Base-by-base conservation (phyloP, 2,113 vertebrate genomes). In the Anoura caudifer region DNA sequence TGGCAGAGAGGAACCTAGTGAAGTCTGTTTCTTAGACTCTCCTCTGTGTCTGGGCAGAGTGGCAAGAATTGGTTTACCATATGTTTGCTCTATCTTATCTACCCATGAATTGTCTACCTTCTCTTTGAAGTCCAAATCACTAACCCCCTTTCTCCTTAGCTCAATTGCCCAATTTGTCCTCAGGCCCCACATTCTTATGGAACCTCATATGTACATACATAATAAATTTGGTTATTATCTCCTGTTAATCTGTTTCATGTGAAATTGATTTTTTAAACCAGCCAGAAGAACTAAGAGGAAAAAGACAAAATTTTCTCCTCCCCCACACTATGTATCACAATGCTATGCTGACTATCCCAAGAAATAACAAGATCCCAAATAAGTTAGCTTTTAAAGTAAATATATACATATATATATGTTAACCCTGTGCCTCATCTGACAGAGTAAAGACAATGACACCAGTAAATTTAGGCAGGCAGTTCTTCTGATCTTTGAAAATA, bases 401-500 rank as follows among this genome's bases (percentile, higher is more conserved):
- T 61, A 1, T 82, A 92, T 69, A 94, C 75, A 63, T 17, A n/a
- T n/a, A n/a, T n/a, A n/a, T 75, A 86, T 41, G 41, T 81, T 84
- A 94, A 69, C 63, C 28, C 31, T 67, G 2, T 83, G 26, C 24
- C 52, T 95, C 59, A 92, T 65, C 33, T 82, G 38, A 54, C 59
- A 82, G 19, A 67, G 17, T 83, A 85, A 11, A 56, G 7, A 81
- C 33, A 91, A 5, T 17, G 56, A 67, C 38, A 13, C 7, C 47
- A 77, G 7, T 82, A 95, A 95, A 87, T 87, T 50, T 54, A 87
- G 6, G 41, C 19, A 92, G 50, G 54, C 11, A 93, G 38, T 6
- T 95, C 38, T 89, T 75, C 31, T 63, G 20, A 19, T 80, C 70
- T 52, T 95, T n/a, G 54, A 92, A 85, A 89, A 72, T 83, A 56